Conservation (phyloP, 35 echinoderm and acorn worm genomes). For the Ophioderma brevispina region DNA sequence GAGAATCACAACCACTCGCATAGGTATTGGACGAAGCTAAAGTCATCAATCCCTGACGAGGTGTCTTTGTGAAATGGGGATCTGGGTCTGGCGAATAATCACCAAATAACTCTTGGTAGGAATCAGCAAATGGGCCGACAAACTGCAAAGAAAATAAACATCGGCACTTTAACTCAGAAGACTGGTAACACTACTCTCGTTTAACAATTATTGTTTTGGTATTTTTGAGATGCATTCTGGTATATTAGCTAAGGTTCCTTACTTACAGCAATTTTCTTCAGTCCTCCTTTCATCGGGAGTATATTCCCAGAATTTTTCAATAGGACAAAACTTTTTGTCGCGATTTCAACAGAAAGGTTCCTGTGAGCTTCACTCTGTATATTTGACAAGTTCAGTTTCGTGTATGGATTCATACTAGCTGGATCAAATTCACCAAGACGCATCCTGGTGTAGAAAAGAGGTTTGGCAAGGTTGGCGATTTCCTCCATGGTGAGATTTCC, state of each 20-base stretch:
- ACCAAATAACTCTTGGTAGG: conserved; percentile 52
- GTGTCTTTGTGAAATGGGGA: conserved; percentile 58
- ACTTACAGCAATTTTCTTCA: conserved; percentile 86
- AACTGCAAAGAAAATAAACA: conserved; percentile 47
- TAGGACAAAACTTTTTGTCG: conserved; percentile 86
- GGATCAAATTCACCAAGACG: conserved; percentile 97
- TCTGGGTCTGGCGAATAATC: conserved; percentile 69
- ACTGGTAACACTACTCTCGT: too few species aligned
- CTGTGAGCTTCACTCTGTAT: conserved; percentile 60
- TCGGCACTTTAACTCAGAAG: not conserved
- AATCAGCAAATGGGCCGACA: conserved; percentile 94
- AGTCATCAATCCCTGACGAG: conserved; percentile 42
- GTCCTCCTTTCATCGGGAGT: conserved; percentile 55
- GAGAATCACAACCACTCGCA: conserved; percentile 63
- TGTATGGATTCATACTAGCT: conserved; percentile 76
- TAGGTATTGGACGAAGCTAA: conserved; percentile 30
- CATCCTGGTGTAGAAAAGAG: conserved; percentile 92
- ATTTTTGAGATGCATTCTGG: too few species aligned
- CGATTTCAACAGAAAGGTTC: conserved; percentile 60
- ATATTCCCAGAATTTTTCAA: conserved; percentile 77
- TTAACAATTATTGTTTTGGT: too few species aligned
- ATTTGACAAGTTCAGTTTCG: conserved; percentile 38
- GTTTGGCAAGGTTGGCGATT: conserved; percentile 32
- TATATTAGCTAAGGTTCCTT: not conserved
- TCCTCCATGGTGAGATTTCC: conserved; percentile 50